Conservation (phyloP, 2,113 vertebrate species). For the Talpa occidentalis region DNA sequence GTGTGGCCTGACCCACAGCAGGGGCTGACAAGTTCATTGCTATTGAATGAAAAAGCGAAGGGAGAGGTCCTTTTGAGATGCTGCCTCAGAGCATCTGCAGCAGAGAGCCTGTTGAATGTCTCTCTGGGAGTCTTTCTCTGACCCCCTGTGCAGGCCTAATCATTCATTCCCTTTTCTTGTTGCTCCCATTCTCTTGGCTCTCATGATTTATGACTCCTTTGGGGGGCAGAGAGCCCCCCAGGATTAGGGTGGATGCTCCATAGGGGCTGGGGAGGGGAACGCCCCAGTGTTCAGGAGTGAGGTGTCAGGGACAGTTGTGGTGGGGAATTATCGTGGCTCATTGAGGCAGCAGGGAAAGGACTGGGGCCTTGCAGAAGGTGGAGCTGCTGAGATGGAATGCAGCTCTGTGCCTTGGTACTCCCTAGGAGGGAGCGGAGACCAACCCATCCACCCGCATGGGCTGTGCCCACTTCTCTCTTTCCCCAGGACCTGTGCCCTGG, state of each 20-base stretch:
- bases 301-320: not conserved
- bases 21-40: not conserved
- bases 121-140: not conserved
- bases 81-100: not conserved
- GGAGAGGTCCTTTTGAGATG: not conserved
- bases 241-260: not conserved
- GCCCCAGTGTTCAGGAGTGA: not conserved
- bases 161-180: not conserved
- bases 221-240: not conserved
- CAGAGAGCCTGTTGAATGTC: not conserved
- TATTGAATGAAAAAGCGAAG: not conserved
- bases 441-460: fast-evolving
- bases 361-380: not conserved
- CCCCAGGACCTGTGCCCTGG: not conserved
- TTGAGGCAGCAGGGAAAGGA: not conserved
- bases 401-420: not conserved
- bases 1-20: not conserved
- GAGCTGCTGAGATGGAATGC: not conserved
- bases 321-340: not conserved
- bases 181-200: not conserved
- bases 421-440: not conserved
- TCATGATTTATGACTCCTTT: not conserved
- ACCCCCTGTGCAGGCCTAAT: not conserved
- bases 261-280: not conserved
- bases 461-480: not conserved